phyloP scores from a whole-genome alignment of 2,888 invertebrate genomes.

The Dolichomitus sp. region DNA sequence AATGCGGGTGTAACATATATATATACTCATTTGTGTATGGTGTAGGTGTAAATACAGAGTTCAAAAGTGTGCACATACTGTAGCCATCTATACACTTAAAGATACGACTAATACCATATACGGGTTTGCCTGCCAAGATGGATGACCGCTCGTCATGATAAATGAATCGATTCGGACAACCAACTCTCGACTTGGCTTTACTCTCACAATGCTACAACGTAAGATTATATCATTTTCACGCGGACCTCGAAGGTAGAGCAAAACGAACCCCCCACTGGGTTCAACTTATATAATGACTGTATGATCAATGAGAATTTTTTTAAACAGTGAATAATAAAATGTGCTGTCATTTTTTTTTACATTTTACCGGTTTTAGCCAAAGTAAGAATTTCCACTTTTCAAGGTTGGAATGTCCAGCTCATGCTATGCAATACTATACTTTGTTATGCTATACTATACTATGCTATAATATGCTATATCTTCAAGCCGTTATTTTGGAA shows the following conservation, averaged over 20 bases:
- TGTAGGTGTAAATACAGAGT: slow-evolving; percentile 21
- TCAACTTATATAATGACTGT: slow-evolving; percentile 4
- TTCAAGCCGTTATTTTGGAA: too few relatives aligned
- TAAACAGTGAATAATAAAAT: too few relatives aligned
- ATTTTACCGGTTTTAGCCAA: too few relatives aligned
- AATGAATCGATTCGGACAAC: slow-evolving; percentile 62
- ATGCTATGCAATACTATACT: too few relatives aligned
- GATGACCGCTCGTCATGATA: slow-evolving; percentile 59
- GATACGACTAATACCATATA: slow-evolving; percentile 25
- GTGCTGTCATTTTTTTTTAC: too few relatives aligned
- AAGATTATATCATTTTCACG: slow-evolving; percentile 64
- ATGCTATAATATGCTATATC: too few relatives aligned
- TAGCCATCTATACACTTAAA: neutral
- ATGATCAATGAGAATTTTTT: slow-evolving; percentile 23
- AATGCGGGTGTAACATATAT: slow-evolving; percentile 19
- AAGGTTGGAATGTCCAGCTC: too few relatives aligned
- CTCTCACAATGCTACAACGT: slow-evolving; percentile 26
- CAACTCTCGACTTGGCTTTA: slow-evolving; percentile 6
- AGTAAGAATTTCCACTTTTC: too few relatives aligned
- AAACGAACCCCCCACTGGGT: neutral
- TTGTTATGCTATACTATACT: too few relatives aligned
- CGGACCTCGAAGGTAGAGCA: slow-evolving; percentile 26
- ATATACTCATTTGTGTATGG: neutral
- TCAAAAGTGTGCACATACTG: slow-evolving; percentile 4
- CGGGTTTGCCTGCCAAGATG: slow-evolving; percentile 56